A percentile compares a stretch with the other conserved stretches of the same genome.
These are phyloP conservation scores for Polyodon spathula DNA, from an alignment of 2,113 vertebrate species.

Conservation along the genomic window DNA sequence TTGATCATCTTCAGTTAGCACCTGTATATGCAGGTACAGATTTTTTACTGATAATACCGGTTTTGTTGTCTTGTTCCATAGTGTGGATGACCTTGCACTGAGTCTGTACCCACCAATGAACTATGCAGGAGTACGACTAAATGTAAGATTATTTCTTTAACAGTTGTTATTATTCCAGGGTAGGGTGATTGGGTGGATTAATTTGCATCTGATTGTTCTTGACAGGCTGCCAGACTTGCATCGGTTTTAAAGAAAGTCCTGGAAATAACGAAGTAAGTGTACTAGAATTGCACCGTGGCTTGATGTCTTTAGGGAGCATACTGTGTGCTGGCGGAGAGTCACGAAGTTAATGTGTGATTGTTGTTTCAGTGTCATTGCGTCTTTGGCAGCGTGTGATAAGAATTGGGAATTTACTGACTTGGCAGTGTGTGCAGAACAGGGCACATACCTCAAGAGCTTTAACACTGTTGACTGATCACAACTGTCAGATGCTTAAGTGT, in stretches of 20 bases:
- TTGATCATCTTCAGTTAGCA: no score
- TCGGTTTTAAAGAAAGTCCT: slow-evolving; percentile 71
- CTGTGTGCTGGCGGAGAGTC: no score
- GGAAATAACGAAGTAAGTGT: slow-evolving; percentile 70
- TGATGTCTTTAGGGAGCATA: no score
- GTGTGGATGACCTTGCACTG: slow-evolving; percentile 83
- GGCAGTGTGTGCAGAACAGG: neutral
- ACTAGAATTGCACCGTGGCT: no score
- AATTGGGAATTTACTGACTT: no score
- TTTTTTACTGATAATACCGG: no score
- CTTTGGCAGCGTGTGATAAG: no score
- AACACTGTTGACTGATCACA: neutral
- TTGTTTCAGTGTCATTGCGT: no score
- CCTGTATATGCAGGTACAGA: no score
- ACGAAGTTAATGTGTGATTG: no score
- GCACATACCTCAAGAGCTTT: neutral
- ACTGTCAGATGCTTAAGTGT: no score
- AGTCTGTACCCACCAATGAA: slow-evolving; percentile 86
- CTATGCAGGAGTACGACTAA: slow-evolving; percentile 58
- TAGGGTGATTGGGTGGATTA: no score
- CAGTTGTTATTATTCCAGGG: neutral
- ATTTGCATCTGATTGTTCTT: slow-evolving; percentile 18
- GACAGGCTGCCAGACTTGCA: slow-evolving; percentile 71
- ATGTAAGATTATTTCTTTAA: slow-evolving; percentile 52
- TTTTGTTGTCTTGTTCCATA: slow-evolving; percentile 22